Conservation (phyloP, 2,888 invertebrate genomes). For the Tipula confusa region DNA sequence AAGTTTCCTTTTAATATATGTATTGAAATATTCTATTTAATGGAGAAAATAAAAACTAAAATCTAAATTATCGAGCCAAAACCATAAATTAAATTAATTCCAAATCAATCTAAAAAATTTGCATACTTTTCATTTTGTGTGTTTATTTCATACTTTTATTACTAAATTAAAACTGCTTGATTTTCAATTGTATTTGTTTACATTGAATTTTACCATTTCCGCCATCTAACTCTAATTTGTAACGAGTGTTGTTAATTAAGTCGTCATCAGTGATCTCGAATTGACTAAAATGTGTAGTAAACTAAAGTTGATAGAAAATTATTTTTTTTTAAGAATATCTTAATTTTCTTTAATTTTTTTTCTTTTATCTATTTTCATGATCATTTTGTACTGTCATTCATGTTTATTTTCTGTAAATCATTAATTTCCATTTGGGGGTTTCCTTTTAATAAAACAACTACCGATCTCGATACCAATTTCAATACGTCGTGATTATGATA, state of each 20-base stretch:
- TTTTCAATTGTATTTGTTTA: neutral
- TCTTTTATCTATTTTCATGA: conserved; percentile 25
- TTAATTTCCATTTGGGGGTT: neutral
- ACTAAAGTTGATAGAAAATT: neutral
- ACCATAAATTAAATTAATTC: neutral
- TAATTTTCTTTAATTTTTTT: neutral
- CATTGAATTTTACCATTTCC: neutral
- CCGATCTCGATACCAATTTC: neutral
- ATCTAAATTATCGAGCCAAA: too few relatives aligned
- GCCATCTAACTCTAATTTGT: neutral
- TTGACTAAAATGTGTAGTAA: neutral
- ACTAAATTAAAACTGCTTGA: neutral
- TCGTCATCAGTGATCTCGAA: neutral
- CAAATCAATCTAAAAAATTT: neutral
- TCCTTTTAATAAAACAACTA: neutral
- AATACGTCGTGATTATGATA: neutral
- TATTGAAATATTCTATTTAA: too few relatives aligned
- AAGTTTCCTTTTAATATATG: too few relatives aligned
- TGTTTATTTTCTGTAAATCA: neutral
- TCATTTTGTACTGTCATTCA: neutral
- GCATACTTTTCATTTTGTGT: neutral
- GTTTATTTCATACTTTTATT: neutral
- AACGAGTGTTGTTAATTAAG: neutral
- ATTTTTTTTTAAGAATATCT: neutral
- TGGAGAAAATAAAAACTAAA: too few relatives aligned